Base-by-base conservation (phyloP, 2,888 invertebrate species). In the Acanthosoma haemorrhoidale region DNA sequence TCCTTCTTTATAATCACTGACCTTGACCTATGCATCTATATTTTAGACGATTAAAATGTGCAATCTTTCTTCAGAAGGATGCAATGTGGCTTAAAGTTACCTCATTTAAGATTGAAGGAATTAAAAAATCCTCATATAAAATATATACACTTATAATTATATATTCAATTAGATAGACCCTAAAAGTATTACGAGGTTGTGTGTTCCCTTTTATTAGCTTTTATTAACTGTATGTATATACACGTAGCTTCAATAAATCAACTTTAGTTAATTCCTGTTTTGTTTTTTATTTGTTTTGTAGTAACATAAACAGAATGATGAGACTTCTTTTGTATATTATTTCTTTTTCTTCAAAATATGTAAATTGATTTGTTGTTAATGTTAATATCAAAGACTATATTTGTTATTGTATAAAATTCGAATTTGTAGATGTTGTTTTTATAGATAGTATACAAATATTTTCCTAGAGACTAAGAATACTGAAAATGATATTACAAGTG, bases 121-220 rank as follows among this genome's bases (percentile, higher is more conserved):
- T 43, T 43, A 21, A 21, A 18, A 43, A 43, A 43, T 43, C 2
- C 21, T 21, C 21, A 43, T 21, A 43, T 43, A 43, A 43, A 15
- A 5, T n/a, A n/a, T 13, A 43, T 43, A 63, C 9, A 25, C 8
- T 29, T 6, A n/a, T 21, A 63, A 39, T 8, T 29, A 39, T 63
- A 63, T 38, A 39, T 25, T 39, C 39, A 43, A 43, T 18, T 43
- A 21, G 13, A 61, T 63, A 63, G 5, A 38, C 63, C 63, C 8
- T 21, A 39, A 39, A 63, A 63, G 63, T 63, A 63, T 63, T 63
- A 63, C 39, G 15, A 63, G 63, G 63, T 63, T 63, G 63, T 63
- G 57, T 25, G 15, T 63, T 63, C n/a, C 13, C 32, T 39, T 39
- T 29, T n/a, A 34, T 13, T 15, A 2, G 29, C 39, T 29, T 39